Evolutionary conservation across 2,888 invertebrate genomes (phyloP).

Genomic region (Neuroscelio doddi): DNA sequence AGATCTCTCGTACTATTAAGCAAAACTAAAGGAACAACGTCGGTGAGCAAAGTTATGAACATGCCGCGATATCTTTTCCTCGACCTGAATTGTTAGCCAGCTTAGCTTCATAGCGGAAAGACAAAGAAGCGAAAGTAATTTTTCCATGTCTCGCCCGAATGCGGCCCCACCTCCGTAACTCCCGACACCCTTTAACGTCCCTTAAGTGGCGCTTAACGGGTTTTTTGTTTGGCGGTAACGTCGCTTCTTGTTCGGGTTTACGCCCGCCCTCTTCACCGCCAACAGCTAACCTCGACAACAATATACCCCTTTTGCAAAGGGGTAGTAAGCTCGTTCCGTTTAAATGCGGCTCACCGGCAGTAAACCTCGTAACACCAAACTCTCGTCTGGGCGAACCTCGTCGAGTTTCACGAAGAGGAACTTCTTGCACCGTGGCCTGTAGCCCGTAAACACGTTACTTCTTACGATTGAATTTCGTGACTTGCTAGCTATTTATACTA

Average conservation of each 20-base stretch:
- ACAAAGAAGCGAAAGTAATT: slow-evolving; percentile 37
- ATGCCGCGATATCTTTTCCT: slow-evolving; percentile 23
- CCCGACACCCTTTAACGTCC: slow-evolving; percentile 45
- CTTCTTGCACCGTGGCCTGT: slow-evolving; percentile 14
- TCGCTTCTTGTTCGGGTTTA: slow-evolving; percentile 32
- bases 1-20: slow-evolving; percentile 27
- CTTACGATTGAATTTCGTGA: slow-evolving; percentile 17
- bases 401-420: slow-evolving; percentile 14
- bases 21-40: slow-evolving; percentile 30
- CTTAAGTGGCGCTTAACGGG: slow-evolving; percentile 55
- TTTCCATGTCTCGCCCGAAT: slow-evolving; percentile 39
- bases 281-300: slow-evolving; percentile 10
- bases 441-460: slow-evolving; percentile 19
- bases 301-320: slow-evolving; percentile 29
- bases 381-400: slow-evolving; percentile 17
- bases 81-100: slow-evolving; percentile 1
- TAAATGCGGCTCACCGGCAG: slow-evolving; percentile 36
- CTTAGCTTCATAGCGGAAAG: slow-evolving; percentile 1
- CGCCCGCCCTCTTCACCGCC: slow-evolving; percentile 12
- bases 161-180: slow-evolving; percentile 31
- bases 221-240: slow-evolving; percentile 47
- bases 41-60: slow-evolving; percentile 19
- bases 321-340: slow-evolving; percentile 28
- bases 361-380: slow-evolving; percentile 37
- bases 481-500: slow-evolving; percentile 4